Conservation (phyloP, 2,888 invertebrate genomes). For the Metellina segmentata region DNA sequence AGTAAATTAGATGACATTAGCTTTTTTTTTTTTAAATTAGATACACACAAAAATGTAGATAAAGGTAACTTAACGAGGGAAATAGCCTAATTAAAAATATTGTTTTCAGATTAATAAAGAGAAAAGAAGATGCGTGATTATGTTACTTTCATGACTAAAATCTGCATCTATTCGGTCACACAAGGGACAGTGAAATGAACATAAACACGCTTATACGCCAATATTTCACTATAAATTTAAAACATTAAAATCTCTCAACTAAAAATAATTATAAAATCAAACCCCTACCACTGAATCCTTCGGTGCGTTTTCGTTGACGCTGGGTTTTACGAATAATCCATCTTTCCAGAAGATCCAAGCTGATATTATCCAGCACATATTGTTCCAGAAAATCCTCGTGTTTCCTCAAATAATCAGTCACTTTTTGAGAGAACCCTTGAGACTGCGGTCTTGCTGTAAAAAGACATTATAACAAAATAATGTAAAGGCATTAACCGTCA, state of each 20-base stretch:
- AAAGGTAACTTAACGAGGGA: no score
- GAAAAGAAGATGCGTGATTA: no score
- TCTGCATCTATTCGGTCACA: background rate
- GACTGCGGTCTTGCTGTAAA: slow-evolving; percentile 40
- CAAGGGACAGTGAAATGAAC: no score
- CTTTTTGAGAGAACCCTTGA: slow-evolving; percentile 48
- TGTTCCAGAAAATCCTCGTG: slow-evolving; percentile 86
- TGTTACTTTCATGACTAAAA: background rate
- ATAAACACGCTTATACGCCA: background rate
- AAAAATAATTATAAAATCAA: background rate
- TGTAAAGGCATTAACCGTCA: no score
- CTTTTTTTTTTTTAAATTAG: no score
- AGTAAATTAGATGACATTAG: no score
- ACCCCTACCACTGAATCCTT: slow-evolving; percentile 17
- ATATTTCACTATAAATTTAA: background rate
- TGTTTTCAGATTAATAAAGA: no score
- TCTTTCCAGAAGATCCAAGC: slow-evolving; percentile 85
- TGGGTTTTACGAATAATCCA: slow-evolving; percentile 85
- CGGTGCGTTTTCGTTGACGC: slow-evolving; percentile 78
- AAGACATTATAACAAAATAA: no score
- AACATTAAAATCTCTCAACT: no score
- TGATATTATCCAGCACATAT: slow-evolving; percentile 85
- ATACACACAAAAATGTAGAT: no score
- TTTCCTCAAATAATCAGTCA: slow-evolving; percentile 82
- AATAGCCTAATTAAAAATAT: no score